Percentiles rank a stretch among this genome's conserved stretches.
These are phyloP conservation scores for Apostichopus parvimensis DNA, from an alignment of 35 echinoderm and acorn worm genomes.

Conservation along the genomic window DNA sequence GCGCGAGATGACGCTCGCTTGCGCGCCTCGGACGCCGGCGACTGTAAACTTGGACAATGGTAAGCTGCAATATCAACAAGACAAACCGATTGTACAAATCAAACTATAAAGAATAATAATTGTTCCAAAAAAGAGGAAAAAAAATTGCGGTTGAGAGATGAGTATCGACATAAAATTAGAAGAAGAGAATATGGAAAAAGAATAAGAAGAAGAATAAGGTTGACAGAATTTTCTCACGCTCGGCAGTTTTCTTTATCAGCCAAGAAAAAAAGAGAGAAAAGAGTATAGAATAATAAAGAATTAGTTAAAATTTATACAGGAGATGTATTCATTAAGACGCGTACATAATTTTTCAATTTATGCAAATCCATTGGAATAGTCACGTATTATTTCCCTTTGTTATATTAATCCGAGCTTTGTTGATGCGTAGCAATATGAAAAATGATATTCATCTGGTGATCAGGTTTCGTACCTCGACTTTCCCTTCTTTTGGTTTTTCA, in stretches of 20 bases:
- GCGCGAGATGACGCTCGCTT: constrained; percentile 24
- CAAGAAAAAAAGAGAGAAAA: not conserved
- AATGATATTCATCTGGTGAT: too few relatives aligned
- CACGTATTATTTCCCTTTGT: too few relatives aligned
- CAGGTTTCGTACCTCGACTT: too few relatives aligned
- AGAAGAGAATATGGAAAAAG: too few relatives aligned
- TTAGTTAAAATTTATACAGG: not conserved
- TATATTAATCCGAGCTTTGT: too few relatives aligned
- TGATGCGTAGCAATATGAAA: too few relatives aligned
- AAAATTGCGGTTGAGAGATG: too few relatives aligned
- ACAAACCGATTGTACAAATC: constrained; percentile 43
- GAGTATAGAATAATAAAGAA: not conserved
- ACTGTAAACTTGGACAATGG: constrained; percentile 3
- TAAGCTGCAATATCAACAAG: constrained; percentile 48
- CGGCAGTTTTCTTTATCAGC: not conserved
- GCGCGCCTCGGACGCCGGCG: constrained; percentile 3
- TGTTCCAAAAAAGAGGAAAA: not conserved
- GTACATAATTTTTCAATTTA: not conserved
- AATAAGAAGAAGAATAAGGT: not conserved
- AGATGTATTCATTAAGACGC: not conserved
- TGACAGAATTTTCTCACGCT: constrained; percentile 36
- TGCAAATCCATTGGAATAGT: not conserved
- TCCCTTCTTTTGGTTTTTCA: too few relatives aligned
- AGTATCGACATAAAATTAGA: too few relatives aligned
- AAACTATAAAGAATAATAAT: constrained; percentile 29